A percentile compares a stretch with the other conserved stretches of the same genome.
These are phyloP conservation scores for Origma solitaria DNA, from an alignment of 2,113 vertebrate species.

Conservation along the genomic window DNA sequence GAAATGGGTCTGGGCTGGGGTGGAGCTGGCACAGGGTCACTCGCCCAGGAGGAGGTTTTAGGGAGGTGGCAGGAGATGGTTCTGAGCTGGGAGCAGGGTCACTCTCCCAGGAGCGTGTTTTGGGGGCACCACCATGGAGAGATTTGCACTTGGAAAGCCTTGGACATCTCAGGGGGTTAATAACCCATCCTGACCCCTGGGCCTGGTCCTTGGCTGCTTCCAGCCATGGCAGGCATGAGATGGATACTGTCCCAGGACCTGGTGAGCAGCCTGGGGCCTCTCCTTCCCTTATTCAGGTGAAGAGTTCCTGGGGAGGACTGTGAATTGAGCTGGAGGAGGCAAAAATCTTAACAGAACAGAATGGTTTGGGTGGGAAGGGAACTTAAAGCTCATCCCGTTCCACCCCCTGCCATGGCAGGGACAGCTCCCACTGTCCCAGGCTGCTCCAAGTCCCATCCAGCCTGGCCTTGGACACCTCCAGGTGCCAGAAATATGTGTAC, in stretches of 20 bases:
- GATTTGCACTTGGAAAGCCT: background rate
- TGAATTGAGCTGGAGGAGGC: background rate
- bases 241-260: background rate
- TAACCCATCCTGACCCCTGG: background rate
- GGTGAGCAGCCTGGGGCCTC: background rate
- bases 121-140: fast-evolving
- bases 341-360: background rate
- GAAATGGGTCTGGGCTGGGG: background rate
- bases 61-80: background rate
- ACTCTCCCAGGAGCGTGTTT: background rate
- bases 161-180: background rate
- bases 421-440: background rate
- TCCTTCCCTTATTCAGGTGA: background rate
- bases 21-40: no score
- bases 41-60: background rate
- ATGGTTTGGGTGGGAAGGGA: background rate
- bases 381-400: background rate
- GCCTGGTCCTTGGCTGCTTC: background rate
- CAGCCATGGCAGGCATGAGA: fast-evolving
- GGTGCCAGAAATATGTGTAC: background rate
- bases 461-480: background rate
- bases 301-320: background rate
- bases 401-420: background rate
- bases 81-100: fast-evolving
- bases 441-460: background rate